Evolutionary conservation across 2,797 vertebrate genomes (phyloP).

Genomic region (Lithobates pipiens): DNA sequence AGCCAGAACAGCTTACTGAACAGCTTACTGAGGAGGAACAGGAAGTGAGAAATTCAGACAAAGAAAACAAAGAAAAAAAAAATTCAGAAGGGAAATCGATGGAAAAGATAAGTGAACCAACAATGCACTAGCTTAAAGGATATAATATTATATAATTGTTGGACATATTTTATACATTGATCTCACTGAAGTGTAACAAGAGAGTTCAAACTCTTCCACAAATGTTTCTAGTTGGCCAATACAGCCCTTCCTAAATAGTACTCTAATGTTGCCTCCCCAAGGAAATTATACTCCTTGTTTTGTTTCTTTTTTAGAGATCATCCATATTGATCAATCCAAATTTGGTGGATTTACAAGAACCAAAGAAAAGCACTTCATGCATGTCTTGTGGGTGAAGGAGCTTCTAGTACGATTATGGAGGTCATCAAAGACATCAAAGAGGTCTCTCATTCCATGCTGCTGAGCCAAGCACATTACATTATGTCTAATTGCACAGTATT

Average conservation of each 20-base stretch:
- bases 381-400: constrained; percentile 46
- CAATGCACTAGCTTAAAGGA: too few species aligned
- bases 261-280: background rate
- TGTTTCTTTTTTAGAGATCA: constrained; percentile 70
- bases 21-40: too few species aligned
- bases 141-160: too few species aligned
- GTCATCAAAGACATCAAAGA: background rate
- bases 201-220: too few species aligned
- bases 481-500: background rate
- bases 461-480: background rate
- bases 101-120: too few species aligned
- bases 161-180: too few species aligned
- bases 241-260: background rate
- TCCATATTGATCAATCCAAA: constrained; percentile 65
- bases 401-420: background rate
- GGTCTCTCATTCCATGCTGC: background rate
- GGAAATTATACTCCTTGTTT: constrained; percentile 46
- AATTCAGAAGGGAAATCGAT: too few species aligned
- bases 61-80: too few species aligned
- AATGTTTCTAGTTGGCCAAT: too few species aligned
- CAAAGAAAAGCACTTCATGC: constrained; percentile 69
- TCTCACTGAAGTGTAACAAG: too few species aligned
- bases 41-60: too few species aligned
- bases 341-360: constrained; percentile 67
- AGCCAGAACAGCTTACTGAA: too few species aligned